These are phyloP conservation scores for Monochamus alternatus DNA, from an alignment of 2,888 invertebrate genomes.

Conservation along the genomic window DNA sequence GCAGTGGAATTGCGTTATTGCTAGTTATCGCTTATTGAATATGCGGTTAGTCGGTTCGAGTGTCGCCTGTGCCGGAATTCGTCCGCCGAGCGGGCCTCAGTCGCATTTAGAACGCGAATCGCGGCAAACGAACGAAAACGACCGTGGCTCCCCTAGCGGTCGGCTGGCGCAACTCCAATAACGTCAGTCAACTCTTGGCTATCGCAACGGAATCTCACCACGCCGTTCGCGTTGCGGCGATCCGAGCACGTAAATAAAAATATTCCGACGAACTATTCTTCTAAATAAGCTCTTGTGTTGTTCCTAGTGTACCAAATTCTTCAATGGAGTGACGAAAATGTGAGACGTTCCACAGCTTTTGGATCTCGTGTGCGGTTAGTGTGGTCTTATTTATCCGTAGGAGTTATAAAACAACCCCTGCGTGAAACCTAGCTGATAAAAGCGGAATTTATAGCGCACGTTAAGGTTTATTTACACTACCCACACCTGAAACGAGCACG, in stretches of 20 bases:
- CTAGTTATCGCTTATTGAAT: background rate
- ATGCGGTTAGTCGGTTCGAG: slow-evolving; percentile 2
- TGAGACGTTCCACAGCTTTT: slow-evolving; percentile 9
- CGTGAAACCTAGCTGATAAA: slow-evolving; percentile 20
- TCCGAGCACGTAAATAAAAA: slow-evolving; percentile 41
- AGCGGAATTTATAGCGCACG: slow-evolving; percentile 8
- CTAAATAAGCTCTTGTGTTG: slow-evolving; percentile 1
- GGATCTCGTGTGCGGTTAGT: slow-evolving; percentile 19
- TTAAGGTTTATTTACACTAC: slow-evolving; percentile 13
- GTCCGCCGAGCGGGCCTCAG: slow-evolving; percentile 20
- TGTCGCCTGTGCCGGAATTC: slow-evolving; percentile 34
- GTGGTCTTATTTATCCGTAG: slow-evolving; percentile 11
- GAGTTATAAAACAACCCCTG: slow-evolving; percentile 19
- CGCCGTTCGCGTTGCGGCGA: slow-evolving; percentile 41
- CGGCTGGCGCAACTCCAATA: slow-evolving; percentile 42
- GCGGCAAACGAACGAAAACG: slow-evolving; percentile 35
- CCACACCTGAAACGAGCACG: slow-evolving; percentile 23
- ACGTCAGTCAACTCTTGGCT: slow-evolving; percentile 54
- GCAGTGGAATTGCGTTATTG: background rate
- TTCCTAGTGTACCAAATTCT: slow-evolving; percentile 3
- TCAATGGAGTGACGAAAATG: slow-evolving; percentile 16
- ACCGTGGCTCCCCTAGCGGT: slow-evolving; percentile 44
- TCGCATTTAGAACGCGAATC: slow-evolving; percentile 34
- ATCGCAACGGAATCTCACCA: slow-evolving; percentile 38
- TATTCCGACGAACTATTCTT: slow-evolving; percentile 1